Evolutionary conservation across 2,888 invertebrate genomes (phyloP), one percentile per base, ranked within the genome.

Genomic region (Podotricha telesiphe): DNA sequence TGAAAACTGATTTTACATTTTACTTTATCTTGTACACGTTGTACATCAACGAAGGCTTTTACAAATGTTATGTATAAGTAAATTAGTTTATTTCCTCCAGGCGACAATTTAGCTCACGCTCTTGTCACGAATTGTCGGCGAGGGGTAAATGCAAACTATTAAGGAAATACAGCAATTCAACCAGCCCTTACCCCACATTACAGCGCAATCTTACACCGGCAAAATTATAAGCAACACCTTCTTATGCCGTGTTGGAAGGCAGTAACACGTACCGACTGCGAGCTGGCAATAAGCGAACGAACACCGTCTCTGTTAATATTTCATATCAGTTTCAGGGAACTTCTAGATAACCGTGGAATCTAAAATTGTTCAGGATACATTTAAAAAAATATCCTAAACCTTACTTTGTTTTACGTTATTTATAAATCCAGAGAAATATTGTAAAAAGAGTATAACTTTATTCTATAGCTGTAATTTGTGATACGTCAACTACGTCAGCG

Each of bases 141-240:
- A 81, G 88, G 71, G 91, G 89, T 92, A 92, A 92, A 90, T 91
- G 91, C 86, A 89, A 89, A 90, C 90, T 92, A 92, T 92, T 92
- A 92, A 88, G 92, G 92, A 92, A 92, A 92, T 92, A 93, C 92
- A 91, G 89, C 91, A 91, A 91, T 92, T 90, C 91, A 83, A 86
- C 79, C 86, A 86, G 85, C 88, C 88, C 91, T 91, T 91, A 91
- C 89, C 91, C 89, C 82, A 87, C 82, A 92, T 93, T 91, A 92
- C 86, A 74, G 88, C 86, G 90, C 89, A 93, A 92, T 93, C 92
- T 91, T 87, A 87, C 82, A 80, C 81, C 87, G 83, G 84, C 83
- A 75, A 92, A 93, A 91, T 93, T 93, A 92, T 91, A 90, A 92
- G 88, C 87, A 90, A 91, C 90, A 91, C 92, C 90, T 91, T 82